phyloP scores from a whole-genome alignment of 2,888 invertebrate genomes.

The Leucoptera coffeella region DNA sequence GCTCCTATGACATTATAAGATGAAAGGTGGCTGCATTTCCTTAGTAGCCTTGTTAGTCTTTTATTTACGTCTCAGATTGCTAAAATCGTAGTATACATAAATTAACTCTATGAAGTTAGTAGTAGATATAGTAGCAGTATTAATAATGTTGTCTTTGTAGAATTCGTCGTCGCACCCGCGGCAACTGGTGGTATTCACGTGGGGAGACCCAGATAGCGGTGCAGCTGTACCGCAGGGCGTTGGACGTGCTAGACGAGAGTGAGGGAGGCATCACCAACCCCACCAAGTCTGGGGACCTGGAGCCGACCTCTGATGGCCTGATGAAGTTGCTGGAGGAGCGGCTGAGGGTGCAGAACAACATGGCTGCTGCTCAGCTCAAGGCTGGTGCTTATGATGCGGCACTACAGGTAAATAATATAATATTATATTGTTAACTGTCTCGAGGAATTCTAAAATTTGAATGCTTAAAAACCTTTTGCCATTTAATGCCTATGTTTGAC shows the following conservation, averaged over 20 bases:
- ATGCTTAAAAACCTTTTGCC: no score
- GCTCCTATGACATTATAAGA: no score
- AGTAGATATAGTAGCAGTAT: no score
- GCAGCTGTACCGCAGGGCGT: conserved; percentile 78
- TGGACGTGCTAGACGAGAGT: conserved; percentile 73
- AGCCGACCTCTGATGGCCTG: conserved; percentile 19
- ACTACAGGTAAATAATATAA: no score
- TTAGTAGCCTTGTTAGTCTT: no score
- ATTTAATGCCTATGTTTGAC: no score
- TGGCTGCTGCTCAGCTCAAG: conserved; percentile 89
- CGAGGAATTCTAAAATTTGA: no score
- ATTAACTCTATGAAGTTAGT: no score
- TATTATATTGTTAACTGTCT: no score
- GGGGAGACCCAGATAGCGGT: conserved; percentile 77
- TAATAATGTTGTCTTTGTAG: conserved; percentile 10
- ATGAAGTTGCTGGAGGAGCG: conserved; percentile 66
- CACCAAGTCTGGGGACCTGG: conserved; percentile 36
- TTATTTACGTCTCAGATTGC: no score
- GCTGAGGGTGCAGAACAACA: conserved; percentile 82
- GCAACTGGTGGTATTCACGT: conserved; percentile 86
- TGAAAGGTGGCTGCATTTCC: no score
- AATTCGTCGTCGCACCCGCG: conserved; percentile 62
- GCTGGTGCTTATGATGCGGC: conserved; percentile 82
- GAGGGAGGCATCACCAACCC: conserved; percentile 59
- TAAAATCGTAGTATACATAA: no score